Percentiles rank a stretch among this genome's conserved stretches.
These are phyloP conservation scores for Apotomis capreana DNA, from an alignment of 2,888 invertebrate species.

Conservation along the genomic window DNA sequence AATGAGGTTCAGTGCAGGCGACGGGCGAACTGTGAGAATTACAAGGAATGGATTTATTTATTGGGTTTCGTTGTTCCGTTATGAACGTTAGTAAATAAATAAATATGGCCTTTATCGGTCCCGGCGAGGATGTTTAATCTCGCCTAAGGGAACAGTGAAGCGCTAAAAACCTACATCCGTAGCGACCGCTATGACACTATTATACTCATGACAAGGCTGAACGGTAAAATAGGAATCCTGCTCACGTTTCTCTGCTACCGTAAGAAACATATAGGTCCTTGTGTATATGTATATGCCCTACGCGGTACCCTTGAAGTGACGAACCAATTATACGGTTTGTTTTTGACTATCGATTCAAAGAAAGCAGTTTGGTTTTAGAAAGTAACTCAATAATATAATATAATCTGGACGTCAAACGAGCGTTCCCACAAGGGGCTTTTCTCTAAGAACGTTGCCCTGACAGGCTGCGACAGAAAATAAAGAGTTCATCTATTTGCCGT, in stretches of 20 bases:
- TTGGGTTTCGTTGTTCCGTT: conserved; percentile 78
- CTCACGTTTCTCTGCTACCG: background rate
- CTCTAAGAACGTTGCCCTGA: conserved; percentile 58
- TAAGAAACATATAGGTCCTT: background rate
- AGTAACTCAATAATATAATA: conserved; percentile 9
- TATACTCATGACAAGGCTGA: conserved; percentile 14
- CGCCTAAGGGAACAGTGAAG: conserved; percentile 52
- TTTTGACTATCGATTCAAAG: background rate
- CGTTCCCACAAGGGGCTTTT: conserved; percentile 40
- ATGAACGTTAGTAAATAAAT: conserved; percentile 69
- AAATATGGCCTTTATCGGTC: conserved; percentile 58
- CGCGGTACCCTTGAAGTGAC: background rate
- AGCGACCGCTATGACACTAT: conserved; percentile 43
- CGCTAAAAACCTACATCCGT: conserved; percentile 61
- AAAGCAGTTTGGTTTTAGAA: conserved; percentile 1
- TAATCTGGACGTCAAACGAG: conserved; percentile 1
- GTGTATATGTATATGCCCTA: background rate
- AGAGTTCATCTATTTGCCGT: conserved; percentile 60
- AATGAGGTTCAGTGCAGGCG: conserved; percentile 75
- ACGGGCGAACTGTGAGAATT: conserved; percentile 77
- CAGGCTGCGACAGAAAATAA: conserved; percentile 51
- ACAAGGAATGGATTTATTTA: conserved; percentile 81
- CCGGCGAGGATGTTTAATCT: conserved; percentile 55
- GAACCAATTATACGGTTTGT: background rate
- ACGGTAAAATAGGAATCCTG: conserved; percentile 9